A percentile compares a stretch with the other conserved stretches of the same genome.
These are phyloP conservation scores for Calephelis perditalis DNA, from an alignment of 2,888 invertebrate genomes.

Conservation along the genomic window DNA sequence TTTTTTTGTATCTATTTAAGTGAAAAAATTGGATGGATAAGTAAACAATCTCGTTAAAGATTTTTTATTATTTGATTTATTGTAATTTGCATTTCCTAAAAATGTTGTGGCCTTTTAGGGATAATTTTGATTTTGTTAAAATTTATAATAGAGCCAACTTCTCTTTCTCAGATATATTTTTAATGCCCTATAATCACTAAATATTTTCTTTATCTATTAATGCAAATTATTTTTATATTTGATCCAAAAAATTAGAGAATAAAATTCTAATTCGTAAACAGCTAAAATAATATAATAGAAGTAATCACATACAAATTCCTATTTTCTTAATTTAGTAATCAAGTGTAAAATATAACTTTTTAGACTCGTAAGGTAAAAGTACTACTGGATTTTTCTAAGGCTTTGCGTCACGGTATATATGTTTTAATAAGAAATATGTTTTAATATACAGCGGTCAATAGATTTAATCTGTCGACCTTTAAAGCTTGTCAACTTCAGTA, in stretches of 20 bases:
- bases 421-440: conserved; percentile 43
- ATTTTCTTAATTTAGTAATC: conserved; percentile 53
- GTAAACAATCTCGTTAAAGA: conserved; percentile 41
- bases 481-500: conserved; percentile 40
- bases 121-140: conserved; percentile 69
- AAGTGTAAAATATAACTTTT: conserved; percentile 72
- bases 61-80: conserved; percentile 36
- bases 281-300: conserved; percentile 7
- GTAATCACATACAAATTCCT: conserved; percentile 6
- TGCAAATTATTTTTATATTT: conserved; percentile 11
- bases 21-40: conserved; percentile 52
- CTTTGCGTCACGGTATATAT: conserved; percentile 52
- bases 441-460: conserved; percentile 38
- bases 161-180: conserved; percentile 50
- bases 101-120: conserved; percentile 72
- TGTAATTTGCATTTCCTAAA: conserved; percentile 71
- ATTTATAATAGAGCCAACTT: conserved; percentile 62
- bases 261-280: conserved; percentile 3
- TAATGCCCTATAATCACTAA: conserved; percentile 45
- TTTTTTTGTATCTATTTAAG: conserved; percentile 32
- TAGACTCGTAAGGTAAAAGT: conserved; percentile 72
- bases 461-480: conserved; percentile 30
- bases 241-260: conserved; percentile 22
- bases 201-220: background rate
- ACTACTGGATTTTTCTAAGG: conserved; percentile 61